phyloP scores from a whole-genome alignment of 2,888 invertebrate species.

The Volucella inflata region DNA sequence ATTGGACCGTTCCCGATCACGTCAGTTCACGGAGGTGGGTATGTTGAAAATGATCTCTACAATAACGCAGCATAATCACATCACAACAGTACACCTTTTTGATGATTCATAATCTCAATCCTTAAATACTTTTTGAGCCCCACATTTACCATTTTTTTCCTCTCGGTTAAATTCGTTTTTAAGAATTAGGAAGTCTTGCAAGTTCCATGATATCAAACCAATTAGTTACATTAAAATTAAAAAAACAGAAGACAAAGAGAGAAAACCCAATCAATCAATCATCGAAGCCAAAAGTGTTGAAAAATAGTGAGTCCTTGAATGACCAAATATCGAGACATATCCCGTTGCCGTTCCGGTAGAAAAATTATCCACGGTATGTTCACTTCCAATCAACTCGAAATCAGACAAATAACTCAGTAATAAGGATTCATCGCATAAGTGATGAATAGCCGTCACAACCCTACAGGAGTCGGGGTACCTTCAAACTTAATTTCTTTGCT shows the following conservation, averaged over 20 bases:
- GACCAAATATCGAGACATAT: conserved; percentile 22
- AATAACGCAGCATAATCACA: no score
- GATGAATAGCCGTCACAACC: conserved; percentile 54
- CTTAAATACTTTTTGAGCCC: no score
- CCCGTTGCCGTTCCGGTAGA: conserved; percentile 17
- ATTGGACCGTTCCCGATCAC: no score
- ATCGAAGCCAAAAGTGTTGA: conserved; percentile 60
- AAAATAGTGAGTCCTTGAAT: conserved; percentile 64
- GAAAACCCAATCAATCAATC: conserved; percentile 60
- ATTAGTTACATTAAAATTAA: conserved; percentile 37
- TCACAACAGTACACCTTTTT: no score
- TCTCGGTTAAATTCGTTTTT: no score
- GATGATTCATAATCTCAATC: no score
- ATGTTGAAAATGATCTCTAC: no score
- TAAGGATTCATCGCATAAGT: conserved; percentile 55
- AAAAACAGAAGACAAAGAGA: not conserved
- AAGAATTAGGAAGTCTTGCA: no score
- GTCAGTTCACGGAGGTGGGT: no score
- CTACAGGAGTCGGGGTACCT: conserved; percentile 7
- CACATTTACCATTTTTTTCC: no score
- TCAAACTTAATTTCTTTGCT: conserved; percentile 53
- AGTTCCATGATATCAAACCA: not conserved
- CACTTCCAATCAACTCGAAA: conserved; percentile 58
- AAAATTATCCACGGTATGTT: conserved; percentile 62
- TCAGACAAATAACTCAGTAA: conserved; percentile 69